Evolutionary conservation across 2,797 vertebrate species (phyloP).

Genomic region (Pseudopleuronectes americanus): DNA sequence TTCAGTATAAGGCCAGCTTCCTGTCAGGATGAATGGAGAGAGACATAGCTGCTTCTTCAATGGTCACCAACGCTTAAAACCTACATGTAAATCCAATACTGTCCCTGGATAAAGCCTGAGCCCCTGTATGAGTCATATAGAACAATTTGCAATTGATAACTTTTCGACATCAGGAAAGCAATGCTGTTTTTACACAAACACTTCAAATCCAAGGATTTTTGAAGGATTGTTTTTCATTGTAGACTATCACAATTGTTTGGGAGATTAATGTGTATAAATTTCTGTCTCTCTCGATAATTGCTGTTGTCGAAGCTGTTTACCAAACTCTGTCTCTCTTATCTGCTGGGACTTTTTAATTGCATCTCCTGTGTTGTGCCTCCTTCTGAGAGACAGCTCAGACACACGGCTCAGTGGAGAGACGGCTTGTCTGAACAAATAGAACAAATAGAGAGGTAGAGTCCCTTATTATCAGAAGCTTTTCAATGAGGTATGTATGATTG

Average conservation of each 20-base stretch:
- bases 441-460: neutral
- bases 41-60: neutral
- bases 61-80: neutral
- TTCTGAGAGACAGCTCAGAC: neutral
- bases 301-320: neutral
- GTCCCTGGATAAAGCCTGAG: neutral
- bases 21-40: neutral
- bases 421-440: slow-evolving; percentile 28
- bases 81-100: neutral
- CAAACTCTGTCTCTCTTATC: neutral
- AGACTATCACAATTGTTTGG: neutral
- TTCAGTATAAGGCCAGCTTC: neutral
- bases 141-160: slow-evolving; percentile 15
- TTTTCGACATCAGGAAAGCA: slow-evolving; percentile 6
- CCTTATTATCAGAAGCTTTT: slow-evolving; percentile 34
- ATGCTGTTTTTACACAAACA: neutral
- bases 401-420: neutral
- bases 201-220: neutral
- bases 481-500: slow-evolving; percentile 50
- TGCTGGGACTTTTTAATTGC: slow-evolving; percentile 24
- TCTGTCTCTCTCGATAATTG: neutral
- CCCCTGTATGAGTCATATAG: slow-evolving; percentile 41
- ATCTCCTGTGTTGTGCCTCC: slow-evolving; percentile 19
- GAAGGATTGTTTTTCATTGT: neutral
- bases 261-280: neutral